Evolutionary conservation across 2,113 vertebrate genomes (phyloP), one percentile per base, ranked within the genome.

Genomic region (Lophotis ruficrista): DNA sequence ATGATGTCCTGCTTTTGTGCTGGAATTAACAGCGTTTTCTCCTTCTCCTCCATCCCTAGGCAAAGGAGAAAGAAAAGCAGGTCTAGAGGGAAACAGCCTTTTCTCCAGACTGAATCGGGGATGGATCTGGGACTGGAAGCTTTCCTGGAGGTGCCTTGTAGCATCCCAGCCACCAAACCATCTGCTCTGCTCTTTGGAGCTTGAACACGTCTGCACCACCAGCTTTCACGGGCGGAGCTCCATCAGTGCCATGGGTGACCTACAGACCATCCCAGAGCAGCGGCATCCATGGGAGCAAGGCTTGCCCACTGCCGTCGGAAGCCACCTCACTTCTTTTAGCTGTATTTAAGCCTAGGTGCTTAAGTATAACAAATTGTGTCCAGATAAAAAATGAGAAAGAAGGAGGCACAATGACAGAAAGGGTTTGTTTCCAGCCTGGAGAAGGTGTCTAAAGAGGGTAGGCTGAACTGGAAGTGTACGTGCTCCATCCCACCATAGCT

Each of bases 301-400:
- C n/a, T 82, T 61, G 28, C 4, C 10, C 0, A 0, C 22, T 56
- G 54, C 38, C 7, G 2, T 58, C n/a, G 68, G 35, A 54, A 76
- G 37, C 48, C 19, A 56, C 25, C 30, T 57, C 51, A 17, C 0
- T 6, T 31, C 33, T 2, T 73, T 69, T 30, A 64, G 30, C 14
- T 84, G 12, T 28, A 13, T 66, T 71, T 57, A 84, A 58, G 66
- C 2, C 25, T 54, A 10, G 1, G 12, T 70, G 14, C 31, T 47
- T 41, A 24, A 25, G 16, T 31, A 23, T 41, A 19, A 84, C 41
- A 14, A 45, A 57, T 33, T 37, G 37, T 14, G 6, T 48, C n/a
- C n/a, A n/a, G 51, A 61, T 47, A 17, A 54, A 61, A 37, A 58
- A 17, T 0, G 1, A 64, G 12, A 11, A 80, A 48, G 10, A 64